phyloP scores from a whole-genome alignment of 2,113 vertebrate genomes.

The Gallinago media region DNA sequence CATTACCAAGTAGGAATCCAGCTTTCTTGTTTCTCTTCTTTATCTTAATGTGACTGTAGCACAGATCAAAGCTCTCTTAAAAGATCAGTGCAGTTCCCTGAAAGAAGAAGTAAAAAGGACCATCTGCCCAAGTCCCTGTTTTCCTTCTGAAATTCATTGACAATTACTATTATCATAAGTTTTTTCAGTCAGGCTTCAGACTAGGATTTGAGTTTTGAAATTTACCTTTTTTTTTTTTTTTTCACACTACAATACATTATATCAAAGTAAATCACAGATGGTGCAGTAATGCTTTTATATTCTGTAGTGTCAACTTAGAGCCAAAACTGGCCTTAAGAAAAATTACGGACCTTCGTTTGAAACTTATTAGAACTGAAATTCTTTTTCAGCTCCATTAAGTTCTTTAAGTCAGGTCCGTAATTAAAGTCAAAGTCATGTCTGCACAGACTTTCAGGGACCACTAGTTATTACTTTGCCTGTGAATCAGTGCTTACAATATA shows the following conservation, averaged over 20 bases:
- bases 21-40: not conserved
- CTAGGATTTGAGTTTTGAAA: not conserved
- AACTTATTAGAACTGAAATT: constrained; percentile 3
- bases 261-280: constrained; percentile 17
- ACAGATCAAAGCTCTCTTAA: constrained; percentile 8
- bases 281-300: not conserved
- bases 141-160: not conserved
- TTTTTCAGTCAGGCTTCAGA: constrained; percentile 1
- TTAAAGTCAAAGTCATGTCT: constrained; percentile 25
- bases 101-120: not conserved
- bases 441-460: not conserved
- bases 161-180: not conserved
- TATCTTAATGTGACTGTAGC: not conserved
- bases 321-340: constrained; percentile 7
- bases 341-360: not conserved
- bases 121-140: not conserved
- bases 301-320: not conserved
- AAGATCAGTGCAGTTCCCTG: not conserved
- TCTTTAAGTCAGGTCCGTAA: constrained; percentile 35
- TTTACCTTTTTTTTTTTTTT: not conserved
- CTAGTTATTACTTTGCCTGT: not conserved
- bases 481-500: constrained; percentile 11
- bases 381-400: constrained; percentile 18
- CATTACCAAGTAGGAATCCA: not conserved
- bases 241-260: not conserved